Conservation (phyloP, 2,888 invertebrate genomes). For the Drosophila diplacantha region DNA sequence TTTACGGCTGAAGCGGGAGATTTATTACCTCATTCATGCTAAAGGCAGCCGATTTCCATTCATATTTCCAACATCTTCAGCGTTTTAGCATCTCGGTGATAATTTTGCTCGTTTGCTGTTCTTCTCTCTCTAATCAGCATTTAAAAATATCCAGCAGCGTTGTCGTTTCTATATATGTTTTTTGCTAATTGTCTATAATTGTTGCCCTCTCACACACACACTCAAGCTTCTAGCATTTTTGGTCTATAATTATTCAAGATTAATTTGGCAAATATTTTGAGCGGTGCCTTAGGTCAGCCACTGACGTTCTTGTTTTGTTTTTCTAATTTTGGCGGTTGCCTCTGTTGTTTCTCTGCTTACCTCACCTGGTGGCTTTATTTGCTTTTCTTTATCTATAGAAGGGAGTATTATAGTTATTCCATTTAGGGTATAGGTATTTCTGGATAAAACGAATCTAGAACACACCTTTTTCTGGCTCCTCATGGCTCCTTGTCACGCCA, state of each 20-base stretch:
- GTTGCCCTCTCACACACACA: constrained; percentile 19
- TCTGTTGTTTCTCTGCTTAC: constrained; percentile 19
- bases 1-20: constrained; percentile 22
- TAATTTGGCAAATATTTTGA: constrained; percentile 48
- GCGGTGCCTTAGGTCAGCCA: constrained; percentile 32
- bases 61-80: constrained; percentile 1
- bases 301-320: constrained; percentile 1
- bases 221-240: constrained; percentile 2
- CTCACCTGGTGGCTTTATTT: constrained; percentile 23
- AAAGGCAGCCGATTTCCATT: constrained; percentile 2
- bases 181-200: constrained; percentile 52
- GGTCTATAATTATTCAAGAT: constrained; percentile 55
- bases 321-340: constrained; percentile 5
- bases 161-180: constrained; percentile 6
- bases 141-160: constrained; percentile 36
- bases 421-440: constrained; percentile 3
- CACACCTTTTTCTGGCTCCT: constrained; percentile 7
- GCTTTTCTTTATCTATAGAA: constrained; percentile 11
- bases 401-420: constrained; percentile 10
- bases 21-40: constrained; percentile 28
- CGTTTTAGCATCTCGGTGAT: constrained; percentile 17
- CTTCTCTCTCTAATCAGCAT: constrained; percentile 42
- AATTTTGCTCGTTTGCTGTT: constrained; percentile 26
- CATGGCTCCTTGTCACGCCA: constrained; percentile 30
- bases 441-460: not conserved